phyloP scores from a whole-genome alignment of 2,797 vertebrate genomes.

The Pangasius sanitwongsei region DNA sequence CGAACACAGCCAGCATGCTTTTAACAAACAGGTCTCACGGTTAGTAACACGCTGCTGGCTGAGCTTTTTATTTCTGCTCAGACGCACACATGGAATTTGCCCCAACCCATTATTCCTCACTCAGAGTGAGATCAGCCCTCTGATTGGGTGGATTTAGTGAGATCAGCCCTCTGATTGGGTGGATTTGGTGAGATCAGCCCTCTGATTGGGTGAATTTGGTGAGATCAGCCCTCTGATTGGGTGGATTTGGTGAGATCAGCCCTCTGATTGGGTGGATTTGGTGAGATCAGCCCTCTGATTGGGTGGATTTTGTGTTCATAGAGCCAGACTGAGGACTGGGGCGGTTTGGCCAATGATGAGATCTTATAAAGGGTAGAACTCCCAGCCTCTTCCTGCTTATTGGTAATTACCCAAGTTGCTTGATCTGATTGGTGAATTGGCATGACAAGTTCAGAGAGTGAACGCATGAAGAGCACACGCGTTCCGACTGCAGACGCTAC shows the following conservation, averaged over 20 bases:
- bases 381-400: conserved; percentile 76
- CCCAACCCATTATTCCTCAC: neutral
- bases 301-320: conserved; percentile 89
- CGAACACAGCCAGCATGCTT: neutral
- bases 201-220: conserved; percentile 76
- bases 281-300: conserved; percentile 55
- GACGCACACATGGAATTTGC: neutral
- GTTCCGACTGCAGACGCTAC: conserved; percentile 40
- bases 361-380: conserved; percentile 86
- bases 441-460: conserved; percentile 82
- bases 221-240: neutral
- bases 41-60: neutral
- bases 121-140: neutral
- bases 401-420: conserved; percentile 89
- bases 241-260: neutral
- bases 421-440: conserved; percentile 75
- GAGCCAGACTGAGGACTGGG: conserved; percentile 97
- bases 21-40: neutral
- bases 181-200: neutral
- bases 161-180: neutral
- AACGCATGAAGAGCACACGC: conserved; percentile 73
- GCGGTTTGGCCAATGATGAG: conserved; percentile 93
- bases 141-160: neutral
- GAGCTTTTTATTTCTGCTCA: neutral
- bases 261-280: neutral